A percentile compares a stretch with the other conserved stretches of the same genome.
Conservation (phyloP, 1,140 invertebrate species). For the Drepana arcuata region DNA sequence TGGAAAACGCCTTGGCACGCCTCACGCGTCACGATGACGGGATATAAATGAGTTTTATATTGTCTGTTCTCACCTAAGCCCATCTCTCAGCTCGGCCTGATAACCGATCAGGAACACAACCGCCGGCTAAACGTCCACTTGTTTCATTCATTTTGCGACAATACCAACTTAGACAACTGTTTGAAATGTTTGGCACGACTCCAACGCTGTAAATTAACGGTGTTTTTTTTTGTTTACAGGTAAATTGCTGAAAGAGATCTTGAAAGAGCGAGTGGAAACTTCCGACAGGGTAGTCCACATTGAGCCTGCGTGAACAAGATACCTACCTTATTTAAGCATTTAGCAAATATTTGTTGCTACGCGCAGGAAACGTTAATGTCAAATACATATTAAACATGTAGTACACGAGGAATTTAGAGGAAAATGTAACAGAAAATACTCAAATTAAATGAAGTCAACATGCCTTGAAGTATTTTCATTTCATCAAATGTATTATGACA, state of each 20-base stretch:
- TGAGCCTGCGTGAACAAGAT: conserved; percentile 23
- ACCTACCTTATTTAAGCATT: too few species aligned
- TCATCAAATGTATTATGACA: too few species aligned
- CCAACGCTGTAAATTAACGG: conserved; percentile 65
- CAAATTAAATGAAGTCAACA: too few species aligned
- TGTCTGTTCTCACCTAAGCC: conserved; percentile 60
- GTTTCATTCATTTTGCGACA: conserved; percentile 58
- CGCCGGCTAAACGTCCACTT: conserved; percentile 34
- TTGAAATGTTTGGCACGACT: conserved; percentile 60
- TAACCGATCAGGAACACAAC: conserved; percentile 48
- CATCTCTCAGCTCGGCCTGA: conserved; percentile 37
- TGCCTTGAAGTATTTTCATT: too few species aligned
- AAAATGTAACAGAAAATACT: too few species aligned
- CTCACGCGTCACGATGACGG: conserved; percentile 56
- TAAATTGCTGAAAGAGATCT: conserved; percentile 61
- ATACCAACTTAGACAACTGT: conserved; percentile 59
- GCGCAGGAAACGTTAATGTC: too few species aligned
- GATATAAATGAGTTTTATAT: conserved; percentile 65
- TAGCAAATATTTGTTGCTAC: conserved; percentile 4
- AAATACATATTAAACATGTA: too few species aligned
- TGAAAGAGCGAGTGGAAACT: conserved; percentile 22
- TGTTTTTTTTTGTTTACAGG: conserved; percentile 66
- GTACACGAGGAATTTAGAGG: too few species aligned
- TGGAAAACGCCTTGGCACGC: conserved; percentile 63
- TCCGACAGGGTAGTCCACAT: conserved; percentile 24